Base-by-base conservation (phyloP, 2,113 vertebrate species). In the Motacilla alba region DNA sequence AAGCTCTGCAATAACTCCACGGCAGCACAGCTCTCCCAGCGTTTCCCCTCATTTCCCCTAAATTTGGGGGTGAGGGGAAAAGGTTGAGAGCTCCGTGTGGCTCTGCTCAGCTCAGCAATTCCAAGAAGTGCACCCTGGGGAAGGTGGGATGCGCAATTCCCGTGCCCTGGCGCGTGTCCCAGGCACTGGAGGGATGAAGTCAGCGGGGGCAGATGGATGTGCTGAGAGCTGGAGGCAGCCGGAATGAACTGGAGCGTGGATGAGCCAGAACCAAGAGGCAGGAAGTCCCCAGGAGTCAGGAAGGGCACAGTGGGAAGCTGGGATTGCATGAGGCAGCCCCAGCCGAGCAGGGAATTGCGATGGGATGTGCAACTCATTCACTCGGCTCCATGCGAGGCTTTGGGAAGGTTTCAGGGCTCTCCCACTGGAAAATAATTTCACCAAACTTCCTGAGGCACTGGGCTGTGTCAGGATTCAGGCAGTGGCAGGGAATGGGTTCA, bases 211-310 rank as follows among this genome's bases (percentile, higher is more conserved):
- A 95, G 89, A 96, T 95, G 94, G 62, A 86, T 85, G 81, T 69
- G 87, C 92, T 83, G 94, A 87, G 90, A 95, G 87, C 64, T 67
- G 44, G 83, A 94, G 67, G 90, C 93, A 91, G 67, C 82, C 63
- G 8, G 63, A 19, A 4, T 23, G 58, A 95, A 20, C 63, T 53
- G 87, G 59, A 94, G 82, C 2, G 2, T 30, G 91, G 90, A 88
- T 78, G 91, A 97, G 94, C 50, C 78, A 85, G 94, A 95, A 93
- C 84, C 85, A 73, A 90, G 90, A 93, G 62, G 52, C 87, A 37
- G 20, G 26, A 64, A 94, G 91, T 39, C 94, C n/a, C 93, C 83
- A 18, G 94, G 95, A 95, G 91, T 72, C 28, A 2, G 87, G 87
- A 82, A 91, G 58, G 69, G 87, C 93, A 73, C 87, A 93, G 94